Evolutionary conservation across 2,888 invertebrate species (phyloP).

Genomic region (Timema podura): DNA sequence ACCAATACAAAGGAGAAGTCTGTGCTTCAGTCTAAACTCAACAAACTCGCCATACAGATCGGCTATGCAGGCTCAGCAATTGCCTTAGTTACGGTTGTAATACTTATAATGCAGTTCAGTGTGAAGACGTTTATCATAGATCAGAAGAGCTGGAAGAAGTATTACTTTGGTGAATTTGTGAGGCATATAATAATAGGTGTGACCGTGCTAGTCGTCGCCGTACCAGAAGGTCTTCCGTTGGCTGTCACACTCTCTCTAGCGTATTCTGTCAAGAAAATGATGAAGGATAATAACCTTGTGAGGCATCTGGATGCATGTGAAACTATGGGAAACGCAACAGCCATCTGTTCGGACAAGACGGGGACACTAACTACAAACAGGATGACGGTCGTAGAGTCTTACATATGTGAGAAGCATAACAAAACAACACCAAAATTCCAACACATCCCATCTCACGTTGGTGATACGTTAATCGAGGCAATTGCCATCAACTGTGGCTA

Average conservation of each 20-base stretch:
- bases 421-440: constrained; percentile 47
- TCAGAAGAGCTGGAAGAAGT: constrained; percentile 42
- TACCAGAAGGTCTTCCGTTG: constrained; percentile 59
- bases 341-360: constrained; percentile 64
- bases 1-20: constrained; percentile 42
- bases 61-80: constrained; percentile 61
- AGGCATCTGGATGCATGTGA: constrained; percentile 62
- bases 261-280: constrained; percentile 59
- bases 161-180: constrained; percentile 53
- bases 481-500: constrained; percentile 58
- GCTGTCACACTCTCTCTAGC: constrained; percentile 59
- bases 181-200: constrained; percentile 62
- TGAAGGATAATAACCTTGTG: constrained; percentile 59
- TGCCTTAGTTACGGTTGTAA: constrained; percentile 58
- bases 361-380: constrained; percentile 61
- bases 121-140: constrained; percentile 52
- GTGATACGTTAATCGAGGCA: constrained; percentile 47
- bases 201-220: constrained; percentile 59
- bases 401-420: constrained; percentile 46
- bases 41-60: constrained; percentile 62
- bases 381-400: constrained; percentile 58
- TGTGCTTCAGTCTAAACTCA: constrained; percentile 61
- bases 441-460: constrained; percentile 46
- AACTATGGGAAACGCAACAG: constrained; percentile 62
- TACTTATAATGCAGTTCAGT: constrained; percentile 57